Conservation (phyloP, 2,113 vertebrate species). For the Nycticorax nycticorax region DNA sequence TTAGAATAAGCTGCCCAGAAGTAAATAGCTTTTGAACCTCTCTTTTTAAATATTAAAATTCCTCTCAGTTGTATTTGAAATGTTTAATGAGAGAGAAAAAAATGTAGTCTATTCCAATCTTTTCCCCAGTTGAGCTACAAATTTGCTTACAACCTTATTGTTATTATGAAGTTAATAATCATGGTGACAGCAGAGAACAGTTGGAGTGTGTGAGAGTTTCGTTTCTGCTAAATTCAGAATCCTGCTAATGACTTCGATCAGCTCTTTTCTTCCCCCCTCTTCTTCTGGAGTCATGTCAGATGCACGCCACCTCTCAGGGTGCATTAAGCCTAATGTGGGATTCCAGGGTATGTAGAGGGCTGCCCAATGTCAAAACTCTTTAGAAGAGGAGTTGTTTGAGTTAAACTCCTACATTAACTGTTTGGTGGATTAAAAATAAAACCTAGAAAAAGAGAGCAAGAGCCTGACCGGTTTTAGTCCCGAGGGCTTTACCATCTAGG, state of each 20-base stretch:
- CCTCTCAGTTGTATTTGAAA: not conserved
- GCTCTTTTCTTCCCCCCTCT: not conserved
- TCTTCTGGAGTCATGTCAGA: not conserved
- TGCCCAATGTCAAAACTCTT: not conserved
- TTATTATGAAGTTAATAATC: conserved; percentile 26
- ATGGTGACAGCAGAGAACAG: not conserved
- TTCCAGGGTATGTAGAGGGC: accelerated
- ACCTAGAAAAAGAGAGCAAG: not conserved
- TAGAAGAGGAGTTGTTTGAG: not conserved
- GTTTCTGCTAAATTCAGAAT: not conserved
- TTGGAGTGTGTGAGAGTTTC: not conserved
- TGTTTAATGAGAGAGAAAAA: conserved; percentile 28
- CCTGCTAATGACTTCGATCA: not conserved
- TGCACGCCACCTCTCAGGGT: not conserved
- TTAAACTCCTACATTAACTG: not conserved
- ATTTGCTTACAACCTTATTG: conserved; percentile 18
- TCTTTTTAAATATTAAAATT: conserved; percentile 56
- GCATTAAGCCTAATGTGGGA: not conserved
- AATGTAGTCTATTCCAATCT: not conserved
- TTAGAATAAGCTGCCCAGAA: not conserved
- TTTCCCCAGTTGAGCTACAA: conserved; percentile 6
- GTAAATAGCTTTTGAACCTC: conserved; percentile 11
- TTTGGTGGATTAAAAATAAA: not conserved
- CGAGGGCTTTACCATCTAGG: accelerated
- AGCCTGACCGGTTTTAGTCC: not conserved